Evolutionary conservation across 1,140 invertebrate species (phyloP), one percentile per base, ranked within the genome.

Genomic region (Vanessa atalanta): DNA sequence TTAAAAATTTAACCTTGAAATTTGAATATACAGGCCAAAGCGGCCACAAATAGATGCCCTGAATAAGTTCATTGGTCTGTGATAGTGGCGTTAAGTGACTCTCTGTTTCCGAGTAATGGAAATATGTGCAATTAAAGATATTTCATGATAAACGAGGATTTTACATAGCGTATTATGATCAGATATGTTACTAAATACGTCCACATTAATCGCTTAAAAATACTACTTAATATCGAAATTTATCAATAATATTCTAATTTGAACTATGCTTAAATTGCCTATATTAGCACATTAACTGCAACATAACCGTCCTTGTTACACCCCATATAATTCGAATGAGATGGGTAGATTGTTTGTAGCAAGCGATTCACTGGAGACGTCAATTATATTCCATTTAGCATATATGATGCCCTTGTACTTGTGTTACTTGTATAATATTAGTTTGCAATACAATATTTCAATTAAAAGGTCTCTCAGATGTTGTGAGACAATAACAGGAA

Each of bases 271-370:
- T 31, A 4, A 13, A 61, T 1, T 37, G 13, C 4, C 31, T 11
- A 61, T 14, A 37, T 61, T 37, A 61, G 57, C 15, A 8, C 51
- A 65, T 48, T 65, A 13, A 48, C 68, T 66, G 55, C 53, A 67
- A 67, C 73, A 71, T 61, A 61, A 16, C 57, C 26, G 73, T 70
- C 73, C 73, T 75, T 70, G 73, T 70, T 14, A 67, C 53, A 71
- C 69, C 73, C 73, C 65, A 71, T 66, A 53, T 50, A 16, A 75
- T 53, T 47, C 31, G 53, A 71, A 47, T 47, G 51, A 63, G 63
- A 73, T 3, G 31, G 55, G 31, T 61, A 67, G 57, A 65, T 16
- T 64, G 53, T 70, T 64, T 64, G 53, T 60, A 20, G 68, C 69
- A 31, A 71, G 23, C 48, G 48, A 15, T 71, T 67, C 20, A 65